Conservation (phyloP, 2,113 vertebrate genomes). For the Argyrosomus japonicus region DNA sequence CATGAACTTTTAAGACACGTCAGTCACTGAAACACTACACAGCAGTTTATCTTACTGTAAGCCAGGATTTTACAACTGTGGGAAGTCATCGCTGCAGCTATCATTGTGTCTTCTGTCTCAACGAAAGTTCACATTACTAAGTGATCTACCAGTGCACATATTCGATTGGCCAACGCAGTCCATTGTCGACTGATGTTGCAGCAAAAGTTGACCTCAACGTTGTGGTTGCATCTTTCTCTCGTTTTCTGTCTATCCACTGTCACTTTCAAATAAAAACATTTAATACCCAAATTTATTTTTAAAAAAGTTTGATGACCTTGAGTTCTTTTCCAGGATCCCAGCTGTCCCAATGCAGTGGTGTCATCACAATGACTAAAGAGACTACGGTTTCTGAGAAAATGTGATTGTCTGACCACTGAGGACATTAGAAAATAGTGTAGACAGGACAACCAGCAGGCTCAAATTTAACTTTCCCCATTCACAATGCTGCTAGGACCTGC, state of each 20-base stretch:
- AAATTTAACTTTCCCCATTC: background rate
- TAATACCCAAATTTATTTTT: background rate
- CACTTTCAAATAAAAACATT: background rate
- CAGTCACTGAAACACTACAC: background rate
- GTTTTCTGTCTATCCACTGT: background rate
- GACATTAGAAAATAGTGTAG: background rate
- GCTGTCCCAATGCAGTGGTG: background rate
- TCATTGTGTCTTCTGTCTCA: background rate
- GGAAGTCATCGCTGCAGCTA: background rate
- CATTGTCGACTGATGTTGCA: background rate
- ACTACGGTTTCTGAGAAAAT: background rate
- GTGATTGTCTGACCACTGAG: background rate
- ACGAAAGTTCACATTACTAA: background rate
- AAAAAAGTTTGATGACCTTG: background rate
- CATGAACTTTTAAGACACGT: slow-evolving; percentile 15
- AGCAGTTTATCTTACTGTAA: slow-evolving; percentile 14
- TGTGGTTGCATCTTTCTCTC: background rate
- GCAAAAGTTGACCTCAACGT: background rate
- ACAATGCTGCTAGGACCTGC: background rate
- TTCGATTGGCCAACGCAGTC: background rate
- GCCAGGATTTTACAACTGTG: background rate
- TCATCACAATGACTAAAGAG: background rate
- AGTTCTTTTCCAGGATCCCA: no score
- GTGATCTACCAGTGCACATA: background rate
- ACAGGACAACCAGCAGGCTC: background rate